These are phyloP conservation scores for Montipora cactus DNA, from an alignment of 64 coral and sea anemone genomes.

Conservation along the genomic window DNA sequence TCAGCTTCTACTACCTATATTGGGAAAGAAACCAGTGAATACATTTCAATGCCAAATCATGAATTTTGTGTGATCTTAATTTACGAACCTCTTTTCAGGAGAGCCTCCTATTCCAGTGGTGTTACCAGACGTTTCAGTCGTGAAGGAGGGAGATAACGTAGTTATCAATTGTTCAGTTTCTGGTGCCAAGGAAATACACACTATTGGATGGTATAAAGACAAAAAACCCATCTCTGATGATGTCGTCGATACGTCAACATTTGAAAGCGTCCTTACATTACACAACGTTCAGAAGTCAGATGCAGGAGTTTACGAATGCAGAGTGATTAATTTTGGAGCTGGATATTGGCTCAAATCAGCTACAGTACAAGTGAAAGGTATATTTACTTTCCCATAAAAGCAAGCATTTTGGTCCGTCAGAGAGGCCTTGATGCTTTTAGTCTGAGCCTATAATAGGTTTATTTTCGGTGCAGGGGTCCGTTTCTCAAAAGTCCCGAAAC, in stretches of 20 bases:
- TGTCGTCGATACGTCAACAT: background rate
- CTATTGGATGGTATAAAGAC: slow-evolving; percentile 16
- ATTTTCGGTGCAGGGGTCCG: no score
- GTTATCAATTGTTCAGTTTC: slow-evolving; percentile 19
- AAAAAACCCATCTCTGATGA: background rate
- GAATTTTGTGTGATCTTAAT: background rate
- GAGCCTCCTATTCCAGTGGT: background rate
- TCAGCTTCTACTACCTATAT: no score
- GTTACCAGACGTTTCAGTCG: background rate
- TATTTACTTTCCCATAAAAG: no score
- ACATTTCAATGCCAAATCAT: background rate
- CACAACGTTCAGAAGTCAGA: slow-evolving; percentile 7
- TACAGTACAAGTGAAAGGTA: slow-evolving; percentile 3
- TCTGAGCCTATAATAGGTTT: no score
- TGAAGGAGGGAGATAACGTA: slow-evolving; percentile 1
- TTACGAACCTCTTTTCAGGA: background rate
- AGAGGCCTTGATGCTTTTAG: no score
- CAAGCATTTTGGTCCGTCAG: no score
- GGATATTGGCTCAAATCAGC: slow-evolving; percentile 35
- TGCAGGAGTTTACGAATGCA: slow-evolving; percentile 52
- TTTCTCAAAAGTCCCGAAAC: no score
- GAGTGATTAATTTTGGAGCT: background rate
- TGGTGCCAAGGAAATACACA: background rate
- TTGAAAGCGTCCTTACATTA: background rate
- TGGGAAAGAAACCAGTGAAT: no score